Evolutionary conservation across 1,140 invertebrate species (phyloP).

Genomic region (Coenobita brevimanus): DNA sequence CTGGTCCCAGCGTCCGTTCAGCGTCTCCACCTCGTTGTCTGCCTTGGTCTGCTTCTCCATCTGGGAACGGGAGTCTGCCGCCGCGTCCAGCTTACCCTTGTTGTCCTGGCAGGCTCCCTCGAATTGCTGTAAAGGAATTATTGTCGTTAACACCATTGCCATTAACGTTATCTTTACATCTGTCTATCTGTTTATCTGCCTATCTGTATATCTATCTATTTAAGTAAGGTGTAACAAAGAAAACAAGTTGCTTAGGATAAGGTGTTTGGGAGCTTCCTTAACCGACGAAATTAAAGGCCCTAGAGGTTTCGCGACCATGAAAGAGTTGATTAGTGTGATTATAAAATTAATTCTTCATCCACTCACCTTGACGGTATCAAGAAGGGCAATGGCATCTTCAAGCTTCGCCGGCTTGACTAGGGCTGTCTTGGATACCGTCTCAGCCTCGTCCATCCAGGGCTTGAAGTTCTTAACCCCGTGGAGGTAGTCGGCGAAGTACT

Average conservation of each 20-base stretch:
- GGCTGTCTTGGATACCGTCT: slow-evolving; percentile 57
- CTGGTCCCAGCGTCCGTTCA: slow-evolving; percentile 51
- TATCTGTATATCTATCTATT: too few species aligned
- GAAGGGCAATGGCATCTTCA: slow-evolving; percentile 67
- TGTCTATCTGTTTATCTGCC: too few species aligned
- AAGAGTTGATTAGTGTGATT: too few species aligned
- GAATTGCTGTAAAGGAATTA: slow-evolving; percentile 44
- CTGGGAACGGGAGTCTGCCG: slow-evolving; percentile 54
- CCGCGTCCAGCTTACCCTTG: slow-evolving; percentile 59
- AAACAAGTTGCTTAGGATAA: too few species aligned
- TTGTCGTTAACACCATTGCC: too few species aligned
- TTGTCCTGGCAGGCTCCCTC: slow-evolving; percentile 53
- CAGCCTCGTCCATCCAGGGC: slow-evolving; percentile 70
- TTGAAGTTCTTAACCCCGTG: slow-evolving; percentile 70
- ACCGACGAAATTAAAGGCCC: too few species aligned
- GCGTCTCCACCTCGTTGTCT: slow-evolving; percentile 64
- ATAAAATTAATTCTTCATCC: background rate
- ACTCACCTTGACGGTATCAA: slow-evolving; percentile 62
- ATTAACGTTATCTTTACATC: too few species aligned
- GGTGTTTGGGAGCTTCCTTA: too few species aligned
- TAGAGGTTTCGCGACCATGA: too few species aligned
- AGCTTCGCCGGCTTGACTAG: slow-evolving; percentile 67
- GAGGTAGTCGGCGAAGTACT: slow-evolving; percentile 70
- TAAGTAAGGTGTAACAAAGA: too few species aligned
- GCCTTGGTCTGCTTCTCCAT: slow-evolving; percentile 68